A percentile compares a stretch with the other conserved stretches of the same genome.
These are phyloP conservation scores for Troides oblongomaculatus DNA, from an alignment of 2,888 invertebrate species.

Conservation along the genomic window DNA sequence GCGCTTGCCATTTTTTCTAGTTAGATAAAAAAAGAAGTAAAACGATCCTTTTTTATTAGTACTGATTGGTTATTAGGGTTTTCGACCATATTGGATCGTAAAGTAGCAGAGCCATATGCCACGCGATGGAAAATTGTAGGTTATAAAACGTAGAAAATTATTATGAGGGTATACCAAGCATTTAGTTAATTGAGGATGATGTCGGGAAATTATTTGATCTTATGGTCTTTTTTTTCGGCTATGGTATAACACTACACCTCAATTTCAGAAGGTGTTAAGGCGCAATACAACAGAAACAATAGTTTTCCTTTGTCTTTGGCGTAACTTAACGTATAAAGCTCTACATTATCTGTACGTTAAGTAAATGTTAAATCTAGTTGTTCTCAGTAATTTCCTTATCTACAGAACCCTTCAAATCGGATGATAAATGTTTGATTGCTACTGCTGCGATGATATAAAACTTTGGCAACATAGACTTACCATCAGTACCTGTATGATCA, in stretches of 20 bases:
- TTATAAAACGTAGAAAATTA: conserved; percentile 35
- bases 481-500: too few species aligned
- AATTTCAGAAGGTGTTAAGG: not conserved
- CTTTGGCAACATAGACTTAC: too few species aligned
- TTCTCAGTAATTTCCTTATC: too few species aligned
- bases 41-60: conserved; percentile 35
- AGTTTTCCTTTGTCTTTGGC: too few species aligned
- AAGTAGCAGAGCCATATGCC: conserved; percentile 53
- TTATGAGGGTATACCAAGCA: conserved; percentile 36
- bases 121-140: conserved; percentile 40
- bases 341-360: too few species aligned
- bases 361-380: too few species aligned
- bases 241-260: not conserved
- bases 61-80: conserved; percentile 42
- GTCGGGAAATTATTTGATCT: not conserved
- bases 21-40: not conserved
- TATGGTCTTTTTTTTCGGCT: not conserved
- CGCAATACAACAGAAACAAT: not conserved
- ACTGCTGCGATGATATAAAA: too few species aligned
- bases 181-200: not conserved
- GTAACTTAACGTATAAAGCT: too few species aligned
- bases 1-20: conserved; percentile 35
- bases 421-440: too few species aligned
- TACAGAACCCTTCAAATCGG: too few species aligned
- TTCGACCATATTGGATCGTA: conserved; percentile 37